Percentiles rank a stretch among this genome's conserved stretches.
These are phyloP conservation scores for Capreolus pygargus DNA, from an alignment of 2,113 vertebrate species.

Conservation along the genomic window DNA sequence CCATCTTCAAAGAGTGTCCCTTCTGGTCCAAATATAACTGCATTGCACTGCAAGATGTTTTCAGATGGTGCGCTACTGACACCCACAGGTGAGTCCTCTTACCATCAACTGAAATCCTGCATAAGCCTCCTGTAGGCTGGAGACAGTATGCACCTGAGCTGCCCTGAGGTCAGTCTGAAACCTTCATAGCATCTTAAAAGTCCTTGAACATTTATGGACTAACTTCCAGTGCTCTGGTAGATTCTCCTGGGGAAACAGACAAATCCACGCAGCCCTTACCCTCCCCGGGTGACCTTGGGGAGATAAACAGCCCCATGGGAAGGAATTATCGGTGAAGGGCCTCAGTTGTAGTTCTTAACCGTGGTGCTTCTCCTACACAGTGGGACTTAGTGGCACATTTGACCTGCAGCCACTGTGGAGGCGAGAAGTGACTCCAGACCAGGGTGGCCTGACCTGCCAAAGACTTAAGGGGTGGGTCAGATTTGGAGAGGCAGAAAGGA, in stretches of 20 bases:
- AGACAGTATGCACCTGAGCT: background rate
- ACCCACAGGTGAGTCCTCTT: background rate
- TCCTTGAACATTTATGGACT: background rate
- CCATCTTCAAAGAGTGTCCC: constrained; percentile 68
- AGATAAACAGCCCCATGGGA: background rate
- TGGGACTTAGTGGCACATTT: background rate
- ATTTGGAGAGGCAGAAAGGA: background rate
- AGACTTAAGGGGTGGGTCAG: background rate
- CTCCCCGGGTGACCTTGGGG: background rate
- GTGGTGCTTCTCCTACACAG: background rate
- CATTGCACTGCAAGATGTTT: background rate
- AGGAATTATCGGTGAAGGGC: background rate
- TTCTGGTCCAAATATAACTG: background rate
- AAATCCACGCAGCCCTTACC: background rate
- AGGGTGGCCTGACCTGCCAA: background rate
- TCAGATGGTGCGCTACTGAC: background rate
- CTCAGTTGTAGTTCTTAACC: background rate
- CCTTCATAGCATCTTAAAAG: background rate
- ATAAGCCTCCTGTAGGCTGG: background rate
- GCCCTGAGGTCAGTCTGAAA: background rate
- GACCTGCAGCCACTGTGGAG: background rate
- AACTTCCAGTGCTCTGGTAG: background rate
- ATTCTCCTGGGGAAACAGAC: background rate
- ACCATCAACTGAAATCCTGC: background rate
- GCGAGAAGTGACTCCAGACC: background rate